Base-by-base conservation (phyloP, 2,113 vertebrate genomes). In the Aviceda subcristata region DNA sequence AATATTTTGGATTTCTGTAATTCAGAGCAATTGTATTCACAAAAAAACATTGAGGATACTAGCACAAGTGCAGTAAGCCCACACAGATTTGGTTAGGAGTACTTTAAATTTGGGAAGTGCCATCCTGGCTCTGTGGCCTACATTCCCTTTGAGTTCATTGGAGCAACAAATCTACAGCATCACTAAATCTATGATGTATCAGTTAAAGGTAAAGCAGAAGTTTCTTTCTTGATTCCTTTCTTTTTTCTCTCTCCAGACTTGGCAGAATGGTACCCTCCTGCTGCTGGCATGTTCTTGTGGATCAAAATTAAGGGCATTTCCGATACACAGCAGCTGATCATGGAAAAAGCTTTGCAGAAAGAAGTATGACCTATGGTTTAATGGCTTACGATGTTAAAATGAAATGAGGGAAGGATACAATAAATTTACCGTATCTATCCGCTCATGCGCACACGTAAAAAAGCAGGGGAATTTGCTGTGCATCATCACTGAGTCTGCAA, bases 271-370 rank as follows among this genome's bases (percentile, higher is more conserved):
- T 97, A 99, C 83, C 32, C 91, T 82, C 99, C 99, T 12, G 93
- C 98, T 38, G 99, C 99, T 24, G 99, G 99, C 80, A 99, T 99
- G 99, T 99, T 99, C 97, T 95, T 99, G 39, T 99, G 99, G 99
- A 97, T 99, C 95, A 99, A 99, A 97, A 97, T 99, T 38, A 99
- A 99, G 91, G 99, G 98, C 78, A 82, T 99, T 93, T 53, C 97
- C 45, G 99, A 99, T 76, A 99, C 98, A 46, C 98, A 98, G 56
- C 95, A 98, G 88, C 97, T 99, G 92, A 99, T 99, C 79, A 98
- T 98, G 98, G 97, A 99, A 96, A 99, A 99, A 94, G 99, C 99
- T 34, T 71, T 99, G 95, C 97, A 99, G 94, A 99, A 99, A 92
- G 98, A 99, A 98, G 99, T 99, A 97, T 90, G 92, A 82, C 19